Base-by-base conservation (phyloP, 2,113 vertebrate species). In the Caranx ignobilis region DNA sequence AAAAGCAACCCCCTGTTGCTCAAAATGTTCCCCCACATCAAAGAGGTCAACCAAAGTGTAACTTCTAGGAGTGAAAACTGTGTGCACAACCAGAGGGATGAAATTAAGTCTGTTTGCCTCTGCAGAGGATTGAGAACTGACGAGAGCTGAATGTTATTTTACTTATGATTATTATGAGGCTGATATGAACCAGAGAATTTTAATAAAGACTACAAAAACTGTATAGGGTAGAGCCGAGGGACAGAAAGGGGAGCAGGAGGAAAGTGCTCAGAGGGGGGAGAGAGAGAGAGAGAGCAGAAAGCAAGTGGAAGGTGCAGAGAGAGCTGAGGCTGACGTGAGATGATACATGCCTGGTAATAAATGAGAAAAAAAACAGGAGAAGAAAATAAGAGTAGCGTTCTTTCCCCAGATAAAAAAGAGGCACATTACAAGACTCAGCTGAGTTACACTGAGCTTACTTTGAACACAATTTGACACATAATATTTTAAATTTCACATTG, bases 301-400 rank as follows among this genome's bases (percentile, higher is more conserved):
- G 68, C 71, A 76, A 88, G 75, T 77, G 64, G 45, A 77, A 75
- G 63, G 57, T 71, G 66, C 62, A 78, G 50, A 43, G 41, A 78
- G 70, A 74, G 81, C 76, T 52, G 54, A 31, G 61, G 69, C 81
- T 86, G 87, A 86, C 88, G 76, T 72, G 75, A 86, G 71, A 86
- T 86, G 84, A 90, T 86, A 81, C 84, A 90, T 87, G 82, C 62
- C 62, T 68, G 62, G 74, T 82, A 85, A 89, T 86, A 88, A 88
- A 81, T 68, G 85, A 86, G 86, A 76, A 79, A 78, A 69, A 84
- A 79, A 76, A 26, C 26, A 62, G 39, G 48, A 71, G 57, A 73
- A 61, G 71, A 84, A 85, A 65, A 74, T 45, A 85, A 61, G 52
- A 65, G 75, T 52, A 59, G 52, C 59, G 31, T 70, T 89, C 55